Evolutionary conservation across 2,888 invertebrate species (phyloP).

Genomic region (Trilocha varians): DNA sequence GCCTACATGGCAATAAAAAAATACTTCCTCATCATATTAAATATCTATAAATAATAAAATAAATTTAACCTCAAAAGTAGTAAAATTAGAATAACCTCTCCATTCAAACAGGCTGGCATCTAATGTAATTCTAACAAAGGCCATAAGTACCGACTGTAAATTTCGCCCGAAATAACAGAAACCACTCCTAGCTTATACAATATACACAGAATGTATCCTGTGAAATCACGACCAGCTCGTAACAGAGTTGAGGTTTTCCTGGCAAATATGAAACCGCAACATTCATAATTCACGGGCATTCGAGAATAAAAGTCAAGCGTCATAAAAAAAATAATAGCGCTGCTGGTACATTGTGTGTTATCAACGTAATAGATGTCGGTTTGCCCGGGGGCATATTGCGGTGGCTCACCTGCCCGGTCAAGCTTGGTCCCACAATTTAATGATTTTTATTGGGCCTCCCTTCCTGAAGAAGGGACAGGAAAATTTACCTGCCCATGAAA

Average conservation of each 20-base stretch:
- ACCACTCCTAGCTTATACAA: not conserved
- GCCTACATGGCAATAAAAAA: no score
- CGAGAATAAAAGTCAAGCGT: not conserved
- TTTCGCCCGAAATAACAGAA: no score
- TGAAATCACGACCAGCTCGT: not conserved
- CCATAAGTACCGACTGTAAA: no score
- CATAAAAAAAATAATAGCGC: constrained; percentile 4
- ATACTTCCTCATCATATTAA: no score
- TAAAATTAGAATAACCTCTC: no score
- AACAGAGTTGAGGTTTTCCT: not conserved
- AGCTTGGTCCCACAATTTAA: constrained; percentile 47
- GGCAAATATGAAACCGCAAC: not conserved
- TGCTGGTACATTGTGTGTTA: constrained; percentile 17
- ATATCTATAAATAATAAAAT: no score
- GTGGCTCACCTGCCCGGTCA: constrained; percentile 31
- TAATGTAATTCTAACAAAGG: no score
- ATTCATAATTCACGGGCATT: not conserved
- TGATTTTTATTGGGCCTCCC: constrained; percentile 53
- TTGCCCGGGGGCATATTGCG: constrained; percentile 38
- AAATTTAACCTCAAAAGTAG: no score
- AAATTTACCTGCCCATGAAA: constrained; percentile 46
- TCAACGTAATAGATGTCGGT: constrained; percentile 33
- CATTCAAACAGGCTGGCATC: no score
- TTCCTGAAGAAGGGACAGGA: constrained; percentile 41
- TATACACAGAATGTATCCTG: not conserved